These are phyloP conservation scores for Abrostola triplasia DNA, from an alignment of 2,888 invertebrate genomes.

Conservation along the genomic window DNA sequence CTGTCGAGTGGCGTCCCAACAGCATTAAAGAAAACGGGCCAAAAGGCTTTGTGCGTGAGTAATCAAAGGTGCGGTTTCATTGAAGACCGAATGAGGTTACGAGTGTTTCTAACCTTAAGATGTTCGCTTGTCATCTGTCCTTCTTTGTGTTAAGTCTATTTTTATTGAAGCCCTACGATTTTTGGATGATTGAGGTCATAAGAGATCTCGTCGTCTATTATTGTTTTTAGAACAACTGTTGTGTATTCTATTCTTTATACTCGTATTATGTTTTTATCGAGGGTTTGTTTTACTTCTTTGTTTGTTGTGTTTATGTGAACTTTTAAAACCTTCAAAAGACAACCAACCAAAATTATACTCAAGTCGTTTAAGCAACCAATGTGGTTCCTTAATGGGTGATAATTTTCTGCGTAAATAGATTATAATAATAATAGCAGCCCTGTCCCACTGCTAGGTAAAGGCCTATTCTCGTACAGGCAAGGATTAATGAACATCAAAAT, in stretches of 20 bases:
- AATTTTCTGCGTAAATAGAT: too few relatives aligned
- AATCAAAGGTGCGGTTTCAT: slow-evolving; percentile 62
- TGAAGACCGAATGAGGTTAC: slow-evolving; percentile 45
- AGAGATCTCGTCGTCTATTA: background rate
- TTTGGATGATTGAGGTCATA: background rate
- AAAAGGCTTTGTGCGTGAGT: slow-evolving; percentile 56
- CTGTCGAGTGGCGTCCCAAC: slow-evolving; percentile 16
- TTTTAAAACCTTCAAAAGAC: too few relatives aligned
- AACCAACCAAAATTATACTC: too few relatives aligned
- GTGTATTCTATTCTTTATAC: background rate
- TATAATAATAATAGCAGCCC: too few relatives aligned
- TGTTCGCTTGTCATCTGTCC: slow-evolving; percentile 17
- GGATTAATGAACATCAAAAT: too few relatives aligned
- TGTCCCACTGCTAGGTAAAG: too few relatives aligned
- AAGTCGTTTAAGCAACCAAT: too few relatives aligned
- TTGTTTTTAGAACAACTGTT: background rate
- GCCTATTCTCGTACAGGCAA: too few relatives aligned
- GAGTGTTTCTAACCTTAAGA: slow-evolving; percentile 32
- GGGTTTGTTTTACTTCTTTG: too few relatives aligned
- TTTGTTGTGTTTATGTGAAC: too few relatives aligned
- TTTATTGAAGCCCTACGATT: slow-evolving; percentile 11
- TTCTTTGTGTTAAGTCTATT: slow-evolving; percentile 20
- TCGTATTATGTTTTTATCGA: too few relatives aligned
- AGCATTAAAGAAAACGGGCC: slow-evolving; percentile 34
- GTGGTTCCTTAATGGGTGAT: too few relatives aligned